These are phyloP conservation scores for Himantopus leucocephalus DNA, from an alignment of 2,113 vertebrate species.

Conservation along the genomic window DNA sequence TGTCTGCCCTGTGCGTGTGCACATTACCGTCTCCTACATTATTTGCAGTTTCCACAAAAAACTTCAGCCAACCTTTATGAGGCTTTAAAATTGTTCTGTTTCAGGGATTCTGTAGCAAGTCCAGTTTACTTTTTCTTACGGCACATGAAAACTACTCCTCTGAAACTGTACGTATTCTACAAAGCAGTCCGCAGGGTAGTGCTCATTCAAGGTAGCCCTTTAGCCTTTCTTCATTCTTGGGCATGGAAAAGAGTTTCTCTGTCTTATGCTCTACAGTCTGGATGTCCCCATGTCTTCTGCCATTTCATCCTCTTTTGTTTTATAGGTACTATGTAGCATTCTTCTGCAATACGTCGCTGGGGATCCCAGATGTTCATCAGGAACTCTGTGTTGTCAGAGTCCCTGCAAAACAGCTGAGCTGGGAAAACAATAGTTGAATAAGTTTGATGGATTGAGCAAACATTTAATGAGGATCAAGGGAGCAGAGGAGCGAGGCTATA, in stretches of 20 bases:
- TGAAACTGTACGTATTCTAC: background rate
- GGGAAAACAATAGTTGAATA: background rate
- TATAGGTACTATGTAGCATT: background rate
- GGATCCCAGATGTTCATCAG: background rate
- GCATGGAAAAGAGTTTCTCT: background rate
- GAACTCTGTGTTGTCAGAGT: background rate
- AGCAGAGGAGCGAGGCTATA: background rate
- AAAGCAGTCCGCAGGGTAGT: background rate
- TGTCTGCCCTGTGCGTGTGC: background rate
- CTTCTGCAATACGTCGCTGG: background rate
- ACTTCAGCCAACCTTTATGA: background rate
- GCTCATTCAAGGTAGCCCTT: background rate
- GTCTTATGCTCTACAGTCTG: background rate
- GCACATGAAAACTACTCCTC: background rate
- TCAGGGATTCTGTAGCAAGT: background rate
- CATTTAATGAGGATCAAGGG: background rate
- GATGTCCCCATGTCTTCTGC: background rate
- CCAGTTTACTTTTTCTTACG: background rate
- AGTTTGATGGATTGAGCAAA: background rate
- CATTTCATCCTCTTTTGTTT: background rate
- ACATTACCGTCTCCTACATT: background rate
- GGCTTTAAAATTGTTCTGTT: background rate
- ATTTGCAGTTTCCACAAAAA: background rate
- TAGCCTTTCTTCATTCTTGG: background rate
- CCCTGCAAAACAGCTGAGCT: background rate